Evolutionary conservation across 2,113 vertebrate species (phyloP).

Genomic region (Coptodon rendalli): DNA sequence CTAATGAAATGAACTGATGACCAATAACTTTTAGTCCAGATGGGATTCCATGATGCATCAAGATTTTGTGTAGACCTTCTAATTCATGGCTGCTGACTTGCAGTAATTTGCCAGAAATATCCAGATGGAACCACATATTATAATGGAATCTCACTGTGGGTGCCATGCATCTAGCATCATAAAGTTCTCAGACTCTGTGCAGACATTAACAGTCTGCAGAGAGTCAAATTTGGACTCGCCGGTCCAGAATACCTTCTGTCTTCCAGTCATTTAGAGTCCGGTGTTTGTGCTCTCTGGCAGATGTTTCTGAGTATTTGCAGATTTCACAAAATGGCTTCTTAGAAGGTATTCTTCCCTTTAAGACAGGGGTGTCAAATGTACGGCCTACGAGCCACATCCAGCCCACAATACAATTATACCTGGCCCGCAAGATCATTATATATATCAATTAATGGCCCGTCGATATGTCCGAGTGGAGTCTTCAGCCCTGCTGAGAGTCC

Average conservation of each 20-base stretch:
- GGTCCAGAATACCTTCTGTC: background rate
- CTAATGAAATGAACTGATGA: background rate
- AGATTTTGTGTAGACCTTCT: background rate
- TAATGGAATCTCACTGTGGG: background rate
- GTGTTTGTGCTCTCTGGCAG: background rate
- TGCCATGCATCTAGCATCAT: background rate
- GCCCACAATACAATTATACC: background rate
- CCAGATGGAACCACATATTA: background rate
- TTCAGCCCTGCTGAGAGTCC: background rate
- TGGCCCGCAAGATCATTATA: background rate
- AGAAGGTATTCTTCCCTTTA: background rate
- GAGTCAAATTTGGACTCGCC: background rate
- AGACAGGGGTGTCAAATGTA: background rate
- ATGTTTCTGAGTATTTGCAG: background rate
- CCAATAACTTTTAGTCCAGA: background rate
- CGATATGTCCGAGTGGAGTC: background rate
- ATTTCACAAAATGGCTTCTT: background rate
- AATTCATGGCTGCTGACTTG: background rate
- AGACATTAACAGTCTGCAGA: background rate
- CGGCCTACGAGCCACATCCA: background rate
- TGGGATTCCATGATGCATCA: background rate
- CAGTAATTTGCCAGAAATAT: background rate
- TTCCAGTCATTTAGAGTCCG: background rate
- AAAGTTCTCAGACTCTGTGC: background rate
- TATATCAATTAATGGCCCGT: background rate